Base-by-base conservation (phyloP, 2,888 invertebrate species). In the Lepidochrysops patricia region DNA sequence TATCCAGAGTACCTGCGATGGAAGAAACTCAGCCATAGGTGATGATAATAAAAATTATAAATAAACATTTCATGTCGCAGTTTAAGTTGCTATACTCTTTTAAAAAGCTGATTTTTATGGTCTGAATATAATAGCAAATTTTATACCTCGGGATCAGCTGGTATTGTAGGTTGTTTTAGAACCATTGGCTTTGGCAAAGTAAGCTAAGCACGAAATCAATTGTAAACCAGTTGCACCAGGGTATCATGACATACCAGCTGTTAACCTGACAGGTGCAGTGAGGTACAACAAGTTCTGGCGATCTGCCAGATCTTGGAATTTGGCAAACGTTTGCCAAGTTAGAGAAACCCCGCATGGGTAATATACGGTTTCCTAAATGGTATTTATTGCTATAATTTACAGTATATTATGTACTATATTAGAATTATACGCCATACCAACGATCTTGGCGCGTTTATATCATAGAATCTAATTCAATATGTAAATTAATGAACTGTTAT, bases 351-450 rank as follows among this genome's bases (percentile, higher is more conserved):
- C 49, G 32, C 15, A 27, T 9, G 6, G 9, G 27, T 35, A n/a
- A 60, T 57, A 57, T 58, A 57, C 61, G 61, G 57, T 61, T 61
- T 57, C 57, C 52, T 52, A 37, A 61, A 57, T 37, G n/a, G 29
- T 57, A 57, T 61, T 57, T 61, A 61, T 61, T 34, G 57, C 50
- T 61, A 52, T n/a, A n/a, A n/a, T n/a, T n/a, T n/a, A n/a, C n/a
- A n/a, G n/a, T n/a, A n/a, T n/a, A n/a, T n/a, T n/a, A n/a, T n/a
- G n/a, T n/a, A n/a, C n/a, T n/a, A n/a, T n/a, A n/a, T n/a, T n/a
- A n/a, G n/a, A n/a, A n/a, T n/a, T n/a, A n/a, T n/a, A n/a, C n/a
- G n/a, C n/a, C 3, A 15, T 43, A 43, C 7, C 1, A 6, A 7
- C 1, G 15, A 37, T 15, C 34, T 34, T 7, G 37, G 37, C 7